These are phyloP conservation scores for Cephonodes hylas DNA, from an alignment of 2,888 invertebrate genomes.

Conservation along the genomic window DNA sequence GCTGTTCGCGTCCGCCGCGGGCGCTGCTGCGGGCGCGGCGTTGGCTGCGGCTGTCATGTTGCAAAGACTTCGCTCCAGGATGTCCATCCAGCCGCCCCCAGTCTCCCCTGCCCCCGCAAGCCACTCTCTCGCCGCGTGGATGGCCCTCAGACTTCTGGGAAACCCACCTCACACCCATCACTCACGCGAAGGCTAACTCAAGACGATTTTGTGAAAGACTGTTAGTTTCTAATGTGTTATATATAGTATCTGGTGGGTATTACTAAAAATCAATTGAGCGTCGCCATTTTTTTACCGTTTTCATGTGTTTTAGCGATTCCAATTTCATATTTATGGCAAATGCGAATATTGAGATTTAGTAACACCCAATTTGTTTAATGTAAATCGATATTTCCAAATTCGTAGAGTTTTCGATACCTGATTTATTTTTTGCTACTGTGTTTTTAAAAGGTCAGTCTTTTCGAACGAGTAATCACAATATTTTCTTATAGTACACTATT, in stretches of 20 bases:
- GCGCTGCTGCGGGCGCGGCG: conserved; percentile 93
- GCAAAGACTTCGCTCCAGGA: conserved; percentile 89
- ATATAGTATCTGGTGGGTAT: neutral
- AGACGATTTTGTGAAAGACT: conserved; percentile 1
- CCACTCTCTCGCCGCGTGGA: conserved; percentile 87
- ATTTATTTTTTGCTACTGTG: conserved; percentile 32
- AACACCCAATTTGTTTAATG: neutral
- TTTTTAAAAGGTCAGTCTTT: conserved; percentile 41
- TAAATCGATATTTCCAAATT: conserved; percentile 14
- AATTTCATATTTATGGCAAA: neutral
- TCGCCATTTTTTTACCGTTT: neutral
- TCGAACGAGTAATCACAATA: neutral
- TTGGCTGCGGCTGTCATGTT: conserved; percentile 91
- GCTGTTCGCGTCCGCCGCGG: conserved; percentile 92
- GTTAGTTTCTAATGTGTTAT: conserved; percentile 13
- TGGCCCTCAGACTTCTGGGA: conserved; percentile 84
- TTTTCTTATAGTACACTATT: neutral
- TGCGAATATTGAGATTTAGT: neutral
- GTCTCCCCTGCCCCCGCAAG: conserved; percentile 78
- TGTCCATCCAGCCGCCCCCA: conserved; percentile 80
- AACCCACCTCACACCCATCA: conserved; percentile 63
- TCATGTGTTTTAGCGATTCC: neutral
- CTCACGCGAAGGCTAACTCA: conserved; percentile 56
- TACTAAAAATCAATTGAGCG: neutral
- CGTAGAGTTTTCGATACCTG: conserved; percentile 45